These are phyloP conservation scores for Spodoptera litura DNA, from an alignment of 1,140 invertebrate species.

Conservation along the genomic window DNA sequence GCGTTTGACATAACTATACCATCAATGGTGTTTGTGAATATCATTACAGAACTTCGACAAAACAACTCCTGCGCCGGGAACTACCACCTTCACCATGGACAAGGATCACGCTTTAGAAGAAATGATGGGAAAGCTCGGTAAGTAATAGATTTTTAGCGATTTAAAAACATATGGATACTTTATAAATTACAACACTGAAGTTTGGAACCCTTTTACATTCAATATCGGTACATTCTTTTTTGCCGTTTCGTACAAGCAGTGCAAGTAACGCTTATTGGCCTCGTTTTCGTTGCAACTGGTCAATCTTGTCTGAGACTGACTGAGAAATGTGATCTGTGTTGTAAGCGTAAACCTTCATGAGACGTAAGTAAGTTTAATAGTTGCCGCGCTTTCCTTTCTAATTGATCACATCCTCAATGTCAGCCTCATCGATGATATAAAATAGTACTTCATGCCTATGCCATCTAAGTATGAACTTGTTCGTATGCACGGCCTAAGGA, in stretches of 20 bases:
- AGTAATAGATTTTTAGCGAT: conserved; percentile 63
- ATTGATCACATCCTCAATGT: conserved; percentile 47
- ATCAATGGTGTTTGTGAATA: conserved; percentile 75
- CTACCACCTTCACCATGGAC: conserved; percentile 79
- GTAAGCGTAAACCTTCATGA: conserved; percentile 50
- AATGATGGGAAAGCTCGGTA: conserved; percentile 89
- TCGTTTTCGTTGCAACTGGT: conserved; percentile 54
- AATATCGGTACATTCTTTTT: conserved; percentile 35
- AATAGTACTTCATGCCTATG: conserved; percentile 28
- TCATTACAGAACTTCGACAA: conserved; percentile 64
- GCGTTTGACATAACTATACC: conserved; percentile 54
- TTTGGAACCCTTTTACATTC: conserved; percentile 38
- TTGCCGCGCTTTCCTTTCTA: conserved; percentile 50
- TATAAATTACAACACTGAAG: conserved; percentile 49
- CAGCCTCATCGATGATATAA: not conserved
- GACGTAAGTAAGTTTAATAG: conserved; percentile 36
- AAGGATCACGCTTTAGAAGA: conserved; percentile 89
- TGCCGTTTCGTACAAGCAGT: conserved; percentile 31
- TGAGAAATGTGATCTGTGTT: conserved; percentile 49
- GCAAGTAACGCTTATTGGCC: conserved; percentile 50
- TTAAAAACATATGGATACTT: conserved; percentile 67
- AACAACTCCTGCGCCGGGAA: conserved; percentile 42
- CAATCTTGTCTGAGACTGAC: conserved; percentile 46
- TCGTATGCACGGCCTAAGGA: conserved; percentile 7
- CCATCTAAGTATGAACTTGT: conserved; percentile 5